These are phyloP conservation scores for Eulemur rubriventer DNA, from an alignment of 2,797 vertebrate genomes.

Conservation along the genomic window DNA sequence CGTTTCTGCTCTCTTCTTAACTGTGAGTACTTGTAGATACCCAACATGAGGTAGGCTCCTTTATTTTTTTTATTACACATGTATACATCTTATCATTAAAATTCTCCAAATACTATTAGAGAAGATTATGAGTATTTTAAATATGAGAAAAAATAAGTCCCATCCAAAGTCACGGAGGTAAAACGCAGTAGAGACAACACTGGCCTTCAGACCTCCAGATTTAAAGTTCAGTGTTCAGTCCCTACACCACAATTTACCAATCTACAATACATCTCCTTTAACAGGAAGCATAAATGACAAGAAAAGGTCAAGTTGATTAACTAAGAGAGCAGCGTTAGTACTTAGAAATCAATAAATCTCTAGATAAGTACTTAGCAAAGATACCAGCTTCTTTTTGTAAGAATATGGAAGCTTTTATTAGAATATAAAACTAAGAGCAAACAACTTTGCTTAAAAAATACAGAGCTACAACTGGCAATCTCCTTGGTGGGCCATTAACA, in stretches of 20 bases:
- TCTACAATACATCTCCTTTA: background rate
- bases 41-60: background rate
- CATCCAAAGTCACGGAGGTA: background rate
- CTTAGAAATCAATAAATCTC: slow-evolving; percentile 12
- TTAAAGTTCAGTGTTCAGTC: slow-evolving; percentile 22
- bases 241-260: background rate
- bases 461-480: background rate
- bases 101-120: background rate
- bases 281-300: background rate
- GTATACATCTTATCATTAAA: background rate
- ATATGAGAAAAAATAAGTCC: background rate
- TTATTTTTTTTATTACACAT: background rate
- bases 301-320: background rate
- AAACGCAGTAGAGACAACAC: background rate
- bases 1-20: background rate
- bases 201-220: background rate
- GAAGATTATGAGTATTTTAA: slow-evolving; percentile 39
- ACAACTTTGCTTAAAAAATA: slow-evolving; percentile 46
- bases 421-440: slow-evolving; percentile 34
- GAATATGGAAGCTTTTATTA: slow-evolving; percentile 42
- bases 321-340: background rate
- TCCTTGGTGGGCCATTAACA: slow-evolving; percentile 24
- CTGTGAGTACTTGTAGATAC: background rate
- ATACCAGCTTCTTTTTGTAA: background rate
- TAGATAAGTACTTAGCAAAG: background rate